A percentile compares a stretch with the other conserved stretches of the same genome.
Evolutionary conservation across 2,888 invertebrate species (phyloP).

Genomic region (Stenodema calcarata): DNA sequence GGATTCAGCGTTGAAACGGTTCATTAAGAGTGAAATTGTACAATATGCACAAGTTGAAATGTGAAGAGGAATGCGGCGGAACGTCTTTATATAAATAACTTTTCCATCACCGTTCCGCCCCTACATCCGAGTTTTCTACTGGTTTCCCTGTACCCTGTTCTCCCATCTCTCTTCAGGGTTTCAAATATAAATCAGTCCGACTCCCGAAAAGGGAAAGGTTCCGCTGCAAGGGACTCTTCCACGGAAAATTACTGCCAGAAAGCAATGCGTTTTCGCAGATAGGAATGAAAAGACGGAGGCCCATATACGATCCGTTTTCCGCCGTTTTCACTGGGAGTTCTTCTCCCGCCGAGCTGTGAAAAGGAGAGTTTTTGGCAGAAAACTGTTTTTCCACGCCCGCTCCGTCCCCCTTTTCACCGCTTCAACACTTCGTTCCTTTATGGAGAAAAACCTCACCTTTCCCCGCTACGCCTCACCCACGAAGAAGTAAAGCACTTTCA

Average conservation of each 20-base stretch:
- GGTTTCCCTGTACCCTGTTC: conserved; percentile 9
- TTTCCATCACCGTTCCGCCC: conserved; percentile 51
- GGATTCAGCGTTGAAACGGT: too few species aligned
- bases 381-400: conserved; percentile 18
- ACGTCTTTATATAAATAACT: conserved; percentile 51
- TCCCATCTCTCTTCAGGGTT: conserved; percentile 39
- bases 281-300: conserved; percentile 55
- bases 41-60: background rate
- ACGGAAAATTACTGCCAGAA: conserved; percentile 51
- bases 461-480: conserved; percentile 59
- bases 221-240: background rate
- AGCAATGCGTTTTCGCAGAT: conserved; percentile 52
- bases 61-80: background rate
- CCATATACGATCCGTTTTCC: too few species aligned
- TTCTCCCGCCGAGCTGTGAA: conserved; percentile 57
- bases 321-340: conserved; percentile 19
- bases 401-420: background rate
- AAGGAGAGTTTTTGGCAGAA: conserved; percentile 57
- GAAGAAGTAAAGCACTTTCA: conserved; percentile 75
- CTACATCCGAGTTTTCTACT: background rate
- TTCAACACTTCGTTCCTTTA: conserved; percentile 17
- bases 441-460: conserved; percentile 31
- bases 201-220: conserved; percentile 11
- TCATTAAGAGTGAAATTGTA: background rate
- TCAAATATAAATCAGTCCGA: conserved; percentile 53